Evolutionary conservation across 2,888 invertebrate species (phyloP).

Genomic region (Eumerus sabulonum): DNA sequence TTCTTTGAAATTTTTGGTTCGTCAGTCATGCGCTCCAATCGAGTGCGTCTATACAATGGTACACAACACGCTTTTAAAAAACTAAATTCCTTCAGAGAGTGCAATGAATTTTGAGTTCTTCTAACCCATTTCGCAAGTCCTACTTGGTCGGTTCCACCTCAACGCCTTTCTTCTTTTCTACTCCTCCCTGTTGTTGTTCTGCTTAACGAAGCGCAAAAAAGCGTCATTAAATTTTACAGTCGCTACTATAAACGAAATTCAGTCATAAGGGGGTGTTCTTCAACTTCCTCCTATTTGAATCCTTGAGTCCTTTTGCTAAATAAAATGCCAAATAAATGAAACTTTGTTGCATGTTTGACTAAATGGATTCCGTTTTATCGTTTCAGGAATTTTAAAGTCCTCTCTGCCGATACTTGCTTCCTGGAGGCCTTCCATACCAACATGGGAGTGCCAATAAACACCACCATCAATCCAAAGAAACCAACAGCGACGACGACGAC

Average conservation of each 20-base stretch:
- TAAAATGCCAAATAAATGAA: not conserved
- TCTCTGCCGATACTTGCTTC: conserved; percentile 4
- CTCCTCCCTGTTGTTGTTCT: not conserved
- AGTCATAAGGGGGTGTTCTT: not conserved
- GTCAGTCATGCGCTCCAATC: conserved; percentile 32
- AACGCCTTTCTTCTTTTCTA: not conserved
- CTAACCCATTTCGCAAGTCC: not conserved
- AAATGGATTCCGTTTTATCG: conserved; percentile 2
- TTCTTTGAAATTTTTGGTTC: conserved; percentile 22
- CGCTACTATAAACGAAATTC: too few species aligned
- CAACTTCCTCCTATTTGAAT: not conserved
- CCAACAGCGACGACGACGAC: conserved; percentile 40
- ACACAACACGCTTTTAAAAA: not conserved
- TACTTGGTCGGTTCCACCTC: too few species aligned
- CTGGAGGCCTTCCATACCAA: conserved; percentile 67
- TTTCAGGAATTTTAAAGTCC: conserved; percentile 43
- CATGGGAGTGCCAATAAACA: conserved; percentile 70
- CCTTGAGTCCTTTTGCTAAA: not conserved
- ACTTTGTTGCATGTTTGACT: not conserved
- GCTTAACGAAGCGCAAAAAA: conserved; percentile 29
- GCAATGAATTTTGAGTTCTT: not conserved
- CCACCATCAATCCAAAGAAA: conserved; percentile 33
- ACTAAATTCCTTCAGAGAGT: not conserved
- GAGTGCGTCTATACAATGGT: conserved; percentile 30
- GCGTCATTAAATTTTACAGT: conserved; percentile 7